phyloP scores from a whole-genome alignment of 1,140 invertebrate genomes.

The Diabrotica undecimpunctata region DNA sequence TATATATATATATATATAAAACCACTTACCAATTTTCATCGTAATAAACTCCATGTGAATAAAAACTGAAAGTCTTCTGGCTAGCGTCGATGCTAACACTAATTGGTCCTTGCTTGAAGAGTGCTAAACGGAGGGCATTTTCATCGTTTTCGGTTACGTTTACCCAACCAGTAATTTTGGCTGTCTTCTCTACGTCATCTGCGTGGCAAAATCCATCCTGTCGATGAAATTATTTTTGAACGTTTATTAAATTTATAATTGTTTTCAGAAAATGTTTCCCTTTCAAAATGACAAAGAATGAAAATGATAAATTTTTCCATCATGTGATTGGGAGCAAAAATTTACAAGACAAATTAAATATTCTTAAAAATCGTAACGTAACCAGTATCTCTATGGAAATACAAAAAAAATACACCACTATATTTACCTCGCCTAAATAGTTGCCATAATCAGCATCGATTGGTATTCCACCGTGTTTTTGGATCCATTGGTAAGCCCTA shows the following conservation, averaged over 20 bases:
- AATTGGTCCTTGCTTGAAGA: conserved; percentile 86
- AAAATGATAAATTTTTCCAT: no score
- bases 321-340: no score
- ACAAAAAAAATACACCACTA: no score
- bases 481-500: conserved; percentile 87
- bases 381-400: no score
- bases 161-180: conserved; percentile 79
- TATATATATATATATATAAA: no score
- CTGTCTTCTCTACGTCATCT: conserved; percentile 67
- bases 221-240: no score
- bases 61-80: conserved; percentile 81
- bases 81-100: conserved; percentile 92
- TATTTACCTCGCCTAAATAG: conserved; percentile 77
- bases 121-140: conserved; percentile 77
- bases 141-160: conserved; percentile 78
- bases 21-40: conserved; percentile 72
- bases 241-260: conserved; percentile 25
- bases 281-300: no score
- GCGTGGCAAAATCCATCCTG: conserved; percentile 89
- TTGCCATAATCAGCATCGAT: conserved; percentile 86
- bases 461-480: conserved; percentile 84
- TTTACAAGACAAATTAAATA: no score
- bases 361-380: no score
- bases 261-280: background rate
- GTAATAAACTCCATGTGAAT: conserved; percentile 89